Conservation (phyloP, 64 coral and sea anemone genomes). For the Trachythela sp. region DNA sequence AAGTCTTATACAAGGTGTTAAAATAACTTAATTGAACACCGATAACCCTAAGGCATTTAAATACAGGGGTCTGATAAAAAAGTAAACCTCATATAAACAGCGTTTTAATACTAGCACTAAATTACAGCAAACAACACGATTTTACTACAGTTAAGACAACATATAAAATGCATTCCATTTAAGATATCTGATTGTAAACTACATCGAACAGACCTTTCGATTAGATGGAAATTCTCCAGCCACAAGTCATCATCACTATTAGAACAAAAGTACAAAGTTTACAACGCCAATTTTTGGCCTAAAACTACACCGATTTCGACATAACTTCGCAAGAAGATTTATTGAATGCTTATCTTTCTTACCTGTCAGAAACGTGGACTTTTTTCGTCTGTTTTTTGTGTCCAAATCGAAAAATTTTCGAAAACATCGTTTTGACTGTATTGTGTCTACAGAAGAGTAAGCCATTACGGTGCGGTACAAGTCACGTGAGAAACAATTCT, state of each 20-base stretch:
- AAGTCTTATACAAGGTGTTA: no score
- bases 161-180: neutral
- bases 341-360: neutral
- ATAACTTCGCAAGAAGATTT: neutral
- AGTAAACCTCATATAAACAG: neutral
- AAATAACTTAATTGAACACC: no score
- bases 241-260: neutral
- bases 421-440: neutral
- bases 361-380: conserved; percentile 5
- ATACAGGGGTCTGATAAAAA: no score
- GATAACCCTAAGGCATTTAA: no score
- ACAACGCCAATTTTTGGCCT: neutral
- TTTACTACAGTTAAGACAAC: neutral
- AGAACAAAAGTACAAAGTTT: neutral
- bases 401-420: conserved; percentile 10
- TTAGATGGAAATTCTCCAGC: conserved; percentile 1
- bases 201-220: neutral
- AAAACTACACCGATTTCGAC: neutral
- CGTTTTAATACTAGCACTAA: neutral
- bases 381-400: conserved; percentile 5
- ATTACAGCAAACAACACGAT: neutral
- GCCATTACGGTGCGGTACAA: neutral
- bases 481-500: neutral
- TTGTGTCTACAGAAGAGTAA: neutral
- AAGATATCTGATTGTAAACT: neutral